Conservation (phyloP, 2,797 vertebrate species). For the Sphaeramia orbicularis region DNA sequence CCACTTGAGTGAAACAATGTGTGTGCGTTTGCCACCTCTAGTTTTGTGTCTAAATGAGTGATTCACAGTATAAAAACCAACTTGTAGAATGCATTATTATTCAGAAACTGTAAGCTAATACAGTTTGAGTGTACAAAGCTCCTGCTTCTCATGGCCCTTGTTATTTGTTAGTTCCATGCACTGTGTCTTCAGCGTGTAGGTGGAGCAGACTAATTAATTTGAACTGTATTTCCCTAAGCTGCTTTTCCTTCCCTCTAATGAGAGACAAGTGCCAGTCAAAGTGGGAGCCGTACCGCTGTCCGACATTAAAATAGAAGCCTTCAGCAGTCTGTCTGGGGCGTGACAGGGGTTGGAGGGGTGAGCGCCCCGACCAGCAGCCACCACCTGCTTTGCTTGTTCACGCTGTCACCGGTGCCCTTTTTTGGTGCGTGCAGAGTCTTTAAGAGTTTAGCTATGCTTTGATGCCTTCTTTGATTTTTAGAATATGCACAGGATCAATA, state of each 20-base stretch:
- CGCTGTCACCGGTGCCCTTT: constrained; percentile 83
- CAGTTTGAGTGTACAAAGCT: not conserved
- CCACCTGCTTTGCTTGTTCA: constrained; percentile 89
- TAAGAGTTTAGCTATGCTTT: constrained; percentile 88
- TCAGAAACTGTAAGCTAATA: too few species aligned
- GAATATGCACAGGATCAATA: constrained; percentile 89
- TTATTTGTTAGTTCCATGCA: not conserved
- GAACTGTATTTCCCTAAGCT: constrained; percentile 63
- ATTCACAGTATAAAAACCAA: too few species aligned
- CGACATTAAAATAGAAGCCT: constrained; percentile 76
- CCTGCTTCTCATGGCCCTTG: not conserved
- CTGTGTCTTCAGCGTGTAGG: constrained; percentile 37
- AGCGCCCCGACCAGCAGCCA: constrained; percentile 72
- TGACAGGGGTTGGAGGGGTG: constrained; percentile 69
- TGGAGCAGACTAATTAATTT: constrained; percentile 62
- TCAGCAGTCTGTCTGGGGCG: constrained; percentile 64
- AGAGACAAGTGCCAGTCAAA: constrained; percentile 75
- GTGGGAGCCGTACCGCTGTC: constrained; percentile 65
- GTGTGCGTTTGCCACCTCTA: too few species aligned
- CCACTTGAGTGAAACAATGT: too few species aligned
- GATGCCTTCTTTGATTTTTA: constrained; percentile 87
- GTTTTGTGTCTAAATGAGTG: too few species aligned
- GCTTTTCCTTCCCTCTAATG: constrained; percentile 59
- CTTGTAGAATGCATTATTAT: too few species aligned
- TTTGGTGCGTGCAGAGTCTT: constrained; percentile 81